Conservation (phyloP, 2,113 vertebrate species). For the Atrichornis clamosus region DNA sequence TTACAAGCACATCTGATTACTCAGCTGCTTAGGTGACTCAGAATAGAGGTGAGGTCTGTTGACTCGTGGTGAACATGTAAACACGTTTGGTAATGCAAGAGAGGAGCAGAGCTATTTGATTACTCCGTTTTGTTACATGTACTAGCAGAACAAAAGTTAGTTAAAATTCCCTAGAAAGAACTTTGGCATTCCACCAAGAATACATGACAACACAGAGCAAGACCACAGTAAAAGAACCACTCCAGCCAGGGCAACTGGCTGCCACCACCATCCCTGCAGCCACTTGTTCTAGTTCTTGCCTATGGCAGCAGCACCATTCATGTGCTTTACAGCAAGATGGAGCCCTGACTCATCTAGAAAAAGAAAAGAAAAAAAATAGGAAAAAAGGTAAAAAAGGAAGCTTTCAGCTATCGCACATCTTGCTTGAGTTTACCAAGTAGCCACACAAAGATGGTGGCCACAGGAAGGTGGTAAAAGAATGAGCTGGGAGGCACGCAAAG, state of each 20-base stretch:
- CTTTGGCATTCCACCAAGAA: not conserved
- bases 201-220: not conserved
- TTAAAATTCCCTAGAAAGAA: not conserved
- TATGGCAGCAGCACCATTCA: not conserved
- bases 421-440: not conserved
- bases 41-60: not conserved
- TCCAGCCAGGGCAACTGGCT: not conserved
- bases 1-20: not conserved
- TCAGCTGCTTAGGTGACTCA: not conserved
- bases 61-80: not conserved
- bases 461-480: not conserved
- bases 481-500: not conserved
- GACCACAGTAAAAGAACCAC: not conserved
- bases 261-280: not conserved
- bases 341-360: not conserved
- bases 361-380: not conserved
- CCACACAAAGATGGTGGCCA: not conserved
- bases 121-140: not conserved
- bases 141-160: not conserved
- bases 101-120: not conserved
- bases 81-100: accelerated
- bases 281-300: not conserved
- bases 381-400: no score
- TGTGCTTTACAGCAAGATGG: not conserved
- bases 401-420: not conserved